Conservation (phyloP, 2,113 vertebrate species). For the Misgurnus mizolepis region DNA sequence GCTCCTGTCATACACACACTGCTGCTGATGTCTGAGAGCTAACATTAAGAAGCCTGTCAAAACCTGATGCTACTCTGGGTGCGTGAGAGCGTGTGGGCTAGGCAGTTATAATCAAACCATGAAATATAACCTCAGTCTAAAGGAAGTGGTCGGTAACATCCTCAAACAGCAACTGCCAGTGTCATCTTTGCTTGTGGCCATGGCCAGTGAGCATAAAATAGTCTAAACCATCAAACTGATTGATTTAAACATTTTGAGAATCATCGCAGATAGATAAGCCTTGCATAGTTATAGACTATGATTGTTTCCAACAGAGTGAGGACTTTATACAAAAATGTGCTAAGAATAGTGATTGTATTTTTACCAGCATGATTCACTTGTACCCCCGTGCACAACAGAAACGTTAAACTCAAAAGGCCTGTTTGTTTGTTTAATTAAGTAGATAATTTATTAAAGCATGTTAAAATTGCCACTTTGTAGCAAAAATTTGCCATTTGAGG, state of each 20-base stretch:
- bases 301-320: too few relatives aligned
- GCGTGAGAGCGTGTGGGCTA: conserved; percentile 10
- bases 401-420: too few relatives aligned
- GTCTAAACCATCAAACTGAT: neutral
- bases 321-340: too few relatives aligned
- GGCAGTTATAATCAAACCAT: conserved; percentile 25
- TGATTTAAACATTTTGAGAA: neutral
- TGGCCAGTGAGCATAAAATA: neutral
- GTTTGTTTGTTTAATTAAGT: too few relatives aligned
- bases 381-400: too few relatives aligned
- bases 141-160: conserved; percentile 19
- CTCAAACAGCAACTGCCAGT: conserved; percentile 20
- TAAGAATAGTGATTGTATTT: too few relatives aligned
- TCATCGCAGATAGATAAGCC: too few relatives aligned
- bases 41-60: conserved; percentile 29
- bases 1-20: conserved; percentile 22
- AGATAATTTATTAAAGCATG: too few relatives aligned
- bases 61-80: conserved; percentile 23
- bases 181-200: neutral
- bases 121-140: conserved; percentile 18
- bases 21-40: neutral
- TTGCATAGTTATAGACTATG: too few relatives aligned
- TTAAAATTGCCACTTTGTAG: too few relatives aligned
- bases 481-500: too few relatives aligned
- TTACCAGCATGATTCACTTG: too few relatives aligned